Base-by-base conservation (phyloP, 2,113 vertebrate genomes). In the Choloepus hoffmanni region DNA sequence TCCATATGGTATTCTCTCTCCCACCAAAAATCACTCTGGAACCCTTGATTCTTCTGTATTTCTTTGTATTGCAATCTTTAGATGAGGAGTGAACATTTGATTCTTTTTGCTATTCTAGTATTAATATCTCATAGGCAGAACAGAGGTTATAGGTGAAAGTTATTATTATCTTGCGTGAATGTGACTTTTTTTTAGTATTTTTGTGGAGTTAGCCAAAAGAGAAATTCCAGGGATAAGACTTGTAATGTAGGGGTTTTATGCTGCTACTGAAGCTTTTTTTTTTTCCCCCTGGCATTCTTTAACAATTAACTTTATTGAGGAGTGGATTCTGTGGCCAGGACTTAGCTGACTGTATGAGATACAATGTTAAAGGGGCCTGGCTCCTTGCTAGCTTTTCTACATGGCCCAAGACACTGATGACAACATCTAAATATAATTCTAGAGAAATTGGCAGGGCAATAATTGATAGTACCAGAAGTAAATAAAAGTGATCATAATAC, bases 1-100 rank as follows among this genome's bases (percentile, higher is more conserved):
- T 96, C 60, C 74, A 96, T 86, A 91, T 58, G 74, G 79, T 94
- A 89, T 36, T 83, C 55, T 89, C 91, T 97, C 62, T 93, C 60
- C 68, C 36, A 79, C 48, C 23, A 67, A 96, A 95, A 96, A 68
- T 73, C 90, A 77, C 48, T 50, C 60, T 76, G 33, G 68, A 65
- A 70, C 18, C 26, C 33, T 70, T 26, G 15, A 78, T 2, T 50
- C 26, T 84, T 84, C 70, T 95, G 58, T 94, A 86, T 45, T 94
- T 95, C 81, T 95, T 67, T 79, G 21, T 74, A 68, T 74, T 89
- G 33, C 55, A 85, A 24, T 96, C 58, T 93, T 89, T 77, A 48
- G 36, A 81, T 85, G 40, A 92, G 40, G 48, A 63, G 26, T 78
- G 68, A 92, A 85, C 78, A 95, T 65, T 85, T 92, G 68, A 65